Conservation (phyloP, 37 sponge, comb jelly and placozoan species). For the Haliclona indistincta region DNA sequence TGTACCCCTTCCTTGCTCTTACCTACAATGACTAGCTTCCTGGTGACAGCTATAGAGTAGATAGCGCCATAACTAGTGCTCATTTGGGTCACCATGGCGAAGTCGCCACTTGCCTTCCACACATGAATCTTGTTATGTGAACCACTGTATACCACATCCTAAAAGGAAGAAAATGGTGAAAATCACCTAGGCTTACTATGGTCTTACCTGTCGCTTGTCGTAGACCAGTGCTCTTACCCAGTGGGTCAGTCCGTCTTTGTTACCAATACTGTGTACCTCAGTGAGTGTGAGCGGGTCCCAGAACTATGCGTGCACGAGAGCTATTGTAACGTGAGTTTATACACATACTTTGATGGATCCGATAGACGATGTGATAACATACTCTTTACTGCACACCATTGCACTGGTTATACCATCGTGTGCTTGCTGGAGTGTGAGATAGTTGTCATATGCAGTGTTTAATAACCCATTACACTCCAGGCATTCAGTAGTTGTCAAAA, state of each 20-base stretch:
- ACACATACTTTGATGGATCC: slow-evolving; percentile 72
- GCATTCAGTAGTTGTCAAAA: too few species aligned
- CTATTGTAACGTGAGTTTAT: not conserved
- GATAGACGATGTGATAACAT: slow-evolving; percentile 67
- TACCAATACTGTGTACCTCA: slow-evolving; percentile 62
- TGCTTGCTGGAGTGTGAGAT: slow-evolving; percentile 42
- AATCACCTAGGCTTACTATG: not conserved
- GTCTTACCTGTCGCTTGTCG: slow-evolving; percentile 72
- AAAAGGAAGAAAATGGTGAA: not conserved
- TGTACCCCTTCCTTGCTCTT: not conserved
- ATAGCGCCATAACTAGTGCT: slow-evolving; percentile 80
- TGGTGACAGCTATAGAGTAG: slow-evolving; percentile 86
- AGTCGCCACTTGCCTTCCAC: slow-evolving; percentile 75
- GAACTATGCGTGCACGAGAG: slow-evolving; percentile 38
- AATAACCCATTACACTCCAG: not conserved
- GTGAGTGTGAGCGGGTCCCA: slow-evolving; percentile 73
- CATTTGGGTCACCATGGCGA: slow-evolving; percentile 47
- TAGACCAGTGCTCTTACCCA: slow-evolving; percentile 85
- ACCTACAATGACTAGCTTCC: slow-evolving; percentile 81
- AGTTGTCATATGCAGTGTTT: not conserved
- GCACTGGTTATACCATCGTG: slow-evolving; percentile 79
- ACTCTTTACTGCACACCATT: slow-evolving; percentile 64
- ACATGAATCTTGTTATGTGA: slow-evolving; percentile 84
- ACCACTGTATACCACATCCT: slow-evolving; percentile 79
- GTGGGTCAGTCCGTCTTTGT: slow-evolving; percentile 42